Percentiles rank a stretch among this genome's conserved stretches.
These are phyloP conservation scores for Papilio polyxenes DNA, from an alignment of 1,140 invertebrate genomes.

Conservation along the genomic window DNA sequence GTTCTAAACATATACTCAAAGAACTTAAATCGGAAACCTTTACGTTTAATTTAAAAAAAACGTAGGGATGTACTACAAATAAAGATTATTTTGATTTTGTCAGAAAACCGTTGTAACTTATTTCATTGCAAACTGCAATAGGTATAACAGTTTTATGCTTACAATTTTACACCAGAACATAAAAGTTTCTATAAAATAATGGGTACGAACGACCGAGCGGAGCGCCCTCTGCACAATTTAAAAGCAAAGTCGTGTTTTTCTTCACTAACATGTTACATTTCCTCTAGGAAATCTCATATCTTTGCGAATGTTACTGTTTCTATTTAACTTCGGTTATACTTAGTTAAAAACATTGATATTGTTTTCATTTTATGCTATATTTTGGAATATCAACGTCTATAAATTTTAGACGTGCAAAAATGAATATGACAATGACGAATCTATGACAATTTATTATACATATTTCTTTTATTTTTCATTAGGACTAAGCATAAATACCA, in stretches of 20 bases:
- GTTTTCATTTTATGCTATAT: background rate
- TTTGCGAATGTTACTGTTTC: background rate
- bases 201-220: background rate
- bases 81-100: background rate
- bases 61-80: too few species aligned
- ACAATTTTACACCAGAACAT: background rate
- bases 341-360: background rate
- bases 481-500: too few species aligned
- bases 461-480: too few species aligned
- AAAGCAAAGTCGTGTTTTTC: constrained; percentile 55
- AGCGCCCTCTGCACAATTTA: constrained; percentile 33
- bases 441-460: too few species aligned
- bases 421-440: background rate
- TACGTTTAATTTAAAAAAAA: too few species aligned
- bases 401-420: background rate
- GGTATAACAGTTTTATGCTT: background rate
- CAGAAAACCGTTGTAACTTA: background rate
- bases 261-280: constrained; percentile 48
- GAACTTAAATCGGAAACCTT: background rate
- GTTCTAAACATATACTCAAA: background rate
- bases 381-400: background rate
- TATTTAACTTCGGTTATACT: background rate
- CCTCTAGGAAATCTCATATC: constrained; percentile 37
- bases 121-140: background rate
- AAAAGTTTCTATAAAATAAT: constrained; percentile 13